Evolutionary conservation across 2,797 vertebrate species (phyloP).

Genomic region (Mareca penelope): DNA sequence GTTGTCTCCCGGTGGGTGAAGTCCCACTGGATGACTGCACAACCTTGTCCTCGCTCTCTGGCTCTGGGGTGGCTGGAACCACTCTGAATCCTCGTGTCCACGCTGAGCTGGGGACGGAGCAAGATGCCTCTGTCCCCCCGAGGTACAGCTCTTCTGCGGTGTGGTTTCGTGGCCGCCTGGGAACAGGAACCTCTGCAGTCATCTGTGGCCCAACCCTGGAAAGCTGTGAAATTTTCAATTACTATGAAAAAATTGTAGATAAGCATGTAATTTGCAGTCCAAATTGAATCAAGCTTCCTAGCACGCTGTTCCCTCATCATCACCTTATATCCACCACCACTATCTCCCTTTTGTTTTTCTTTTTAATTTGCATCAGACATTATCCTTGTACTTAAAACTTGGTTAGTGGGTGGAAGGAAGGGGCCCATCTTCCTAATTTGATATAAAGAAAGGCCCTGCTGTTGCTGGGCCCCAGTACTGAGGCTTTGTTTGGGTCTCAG

Average conservation of each 20-base stretch:
- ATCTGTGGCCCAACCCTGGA: fast-evolving
- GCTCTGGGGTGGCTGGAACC: fast-evolving
- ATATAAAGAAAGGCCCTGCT: neutral
- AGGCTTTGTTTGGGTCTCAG: neutral
- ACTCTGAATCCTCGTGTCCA: fast-evolving
- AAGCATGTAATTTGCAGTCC: neutral
- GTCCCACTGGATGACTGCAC: fast-evolving
- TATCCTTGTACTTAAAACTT: neutral
- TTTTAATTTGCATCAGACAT: neutral
- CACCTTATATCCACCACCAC: neutral
- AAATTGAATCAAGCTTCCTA: neutral
- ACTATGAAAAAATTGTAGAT: neutral
- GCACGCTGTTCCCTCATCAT: neutral
- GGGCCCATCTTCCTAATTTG: neutral
- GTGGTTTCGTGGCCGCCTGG: neutral
- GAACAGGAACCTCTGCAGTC: neutral
- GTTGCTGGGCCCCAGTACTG: neutral
- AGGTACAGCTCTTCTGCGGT: fast-evolving
- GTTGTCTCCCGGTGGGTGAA: neutral
- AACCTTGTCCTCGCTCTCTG: neutral
- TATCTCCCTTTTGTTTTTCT: neutral
- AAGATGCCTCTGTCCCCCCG: neutral
- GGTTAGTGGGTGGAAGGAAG: neutral
- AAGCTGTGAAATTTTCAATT: conserved; percentile 29
- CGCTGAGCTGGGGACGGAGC: fast-evolving